Evolutionary conservation across 2,113 vertebrate genomes (phyloP).

Genomic region (Hucho hucho): DNA sequence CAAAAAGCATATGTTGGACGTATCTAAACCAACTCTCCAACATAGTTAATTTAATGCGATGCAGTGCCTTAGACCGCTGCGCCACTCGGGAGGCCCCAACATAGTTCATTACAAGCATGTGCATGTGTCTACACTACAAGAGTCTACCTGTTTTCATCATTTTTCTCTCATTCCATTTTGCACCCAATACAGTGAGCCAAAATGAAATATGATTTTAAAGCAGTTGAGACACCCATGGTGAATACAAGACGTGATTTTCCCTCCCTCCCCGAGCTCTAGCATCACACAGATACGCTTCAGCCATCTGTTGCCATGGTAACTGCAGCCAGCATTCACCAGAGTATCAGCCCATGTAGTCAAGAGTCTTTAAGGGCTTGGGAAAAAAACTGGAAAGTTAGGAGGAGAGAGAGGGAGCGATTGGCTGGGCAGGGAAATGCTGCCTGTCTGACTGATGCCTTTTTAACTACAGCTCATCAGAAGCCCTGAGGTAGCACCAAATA

Average conservation of each 20-base stretch:
- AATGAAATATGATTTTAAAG: slow-evolving; percentile 14
- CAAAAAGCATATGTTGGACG: too few relatives aligned
- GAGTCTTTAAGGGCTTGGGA: slow-evolving; percentile 51
- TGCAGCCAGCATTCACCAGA: slow-evolving; percentile 51
- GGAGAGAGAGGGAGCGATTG: not conserved
- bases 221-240: slow-evolving; percentile 13
- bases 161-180: slow-evolving; percentile 27
- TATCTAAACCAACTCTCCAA: too few relatives aligned
- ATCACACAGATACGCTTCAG: slow-evolving; percentile 56
- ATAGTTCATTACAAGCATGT: not conserved
- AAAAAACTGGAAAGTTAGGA: slow-evolving; percentile 13
- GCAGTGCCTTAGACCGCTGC: too few relatives aligned
- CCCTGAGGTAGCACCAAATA: not conserved
- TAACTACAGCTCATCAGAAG: not conserved
- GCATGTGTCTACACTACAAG: not conserved
- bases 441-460: not conserved
- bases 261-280: slow-evolving; percentile 36
- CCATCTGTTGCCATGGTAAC: slow-evolving; percentile 74
- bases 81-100: too few relatives aligned
- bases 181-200: slow-evolving; percentile 15
- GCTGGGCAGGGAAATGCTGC: not conserved
- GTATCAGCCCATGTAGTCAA: slow-evolving; percentile 50
- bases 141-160: slow-evolving; percentile 10
- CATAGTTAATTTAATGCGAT: too few relatives aligned
- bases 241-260: slow-evolving; percentile 35